Percentiles rank a stretch among this genome's conserved stretches.
phyloP scores from a whole-genome alignment of 2,113 vertebrate species.

The Esox niger region DNA sequence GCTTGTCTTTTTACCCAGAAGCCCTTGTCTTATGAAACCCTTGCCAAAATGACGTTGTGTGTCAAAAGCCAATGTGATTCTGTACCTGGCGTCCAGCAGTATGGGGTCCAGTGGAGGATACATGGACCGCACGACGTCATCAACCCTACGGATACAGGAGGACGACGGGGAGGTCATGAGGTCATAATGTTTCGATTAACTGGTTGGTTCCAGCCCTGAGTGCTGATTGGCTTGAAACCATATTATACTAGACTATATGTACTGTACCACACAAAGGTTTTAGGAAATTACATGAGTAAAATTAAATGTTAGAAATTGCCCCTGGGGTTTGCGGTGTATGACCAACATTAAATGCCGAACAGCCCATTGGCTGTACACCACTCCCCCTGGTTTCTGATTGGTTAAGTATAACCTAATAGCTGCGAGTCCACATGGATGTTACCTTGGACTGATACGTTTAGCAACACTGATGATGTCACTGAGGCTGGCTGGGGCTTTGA shows the following conservation, averaged over 20 bases:
- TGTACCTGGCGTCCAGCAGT: constrained; percentile 88
- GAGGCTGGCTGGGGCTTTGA: constrained; percentile 89
- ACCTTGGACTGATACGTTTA: constrained; percentile 96
- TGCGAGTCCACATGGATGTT: constrained; percentile 1
- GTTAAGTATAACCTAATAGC: not conserved
- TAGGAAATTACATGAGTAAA: too few species aligned
- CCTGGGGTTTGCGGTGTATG: too few species aligned
- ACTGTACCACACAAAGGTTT: too few species aligned
- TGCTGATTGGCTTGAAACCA: too few species aligned
- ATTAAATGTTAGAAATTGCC: too few species aligned
- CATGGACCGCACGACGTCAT: constrained; percentile 93
- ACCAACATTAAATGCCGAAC: too few species aligned
- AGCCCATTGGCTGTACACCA: too few species aligned
- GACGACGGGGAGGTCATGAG: not conserved
- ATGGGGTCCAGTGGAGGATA: constrained; percentile 94
- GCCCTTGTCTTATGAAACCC: not conserved
- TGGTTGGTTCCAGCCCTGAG: too few species aligned
- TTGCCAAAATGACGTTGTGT: not conserved
- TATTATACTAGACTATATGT: too few species aligned
- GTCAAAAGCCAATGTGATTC: constrained; percentile 26
- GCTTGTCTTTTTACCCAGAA: not conserved
- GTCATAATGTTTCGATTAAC: too few species aligned
- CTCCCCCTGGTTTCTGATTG: too few species aligned
- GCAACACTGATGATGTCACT: constrained; percentile 93
- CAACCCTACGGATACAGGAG: constrained; percentile 75